Base-by-base conservation (phyloP, 2,113 vertebrate genomes). In the Anoplopoma fimbria region DNA sequence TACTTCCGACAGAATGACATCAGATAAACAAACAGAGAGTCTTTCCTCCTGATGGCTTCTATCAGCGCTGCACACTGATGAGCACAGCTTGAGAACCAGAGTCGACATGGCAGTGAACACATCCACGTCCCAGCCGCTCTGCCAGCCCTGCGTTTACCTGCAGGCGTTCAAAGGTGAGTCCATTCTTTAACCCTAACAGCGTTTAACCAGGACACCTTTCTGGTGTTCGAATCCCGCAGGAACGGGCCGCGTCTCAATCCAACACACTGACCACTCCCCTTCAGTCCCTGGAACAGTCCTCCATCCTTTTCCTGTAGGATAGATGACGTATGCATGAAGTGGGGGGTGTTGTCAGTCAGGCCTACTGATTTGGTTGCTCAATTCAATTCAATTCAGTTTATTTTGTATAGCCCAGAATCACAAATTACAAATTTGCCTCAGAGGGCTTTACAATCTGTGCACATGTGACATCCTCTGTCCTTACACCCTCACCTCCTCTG, bases 121-220 rank as follows among this genome's bases (percentile, higher is more conserved):
- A 2, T 93, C 95, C 88, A 58, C 72, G 2, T 93, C 95, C 25
- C 94, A 95, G 69, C 94, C 96, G 75, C 93, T 96, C 31, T 93
- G 93, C 71, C 92, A 93, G 73, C 95, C 94, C 2, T 93, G 88
- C 74, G 53, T 78, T 19, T 96, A 95, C 81, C 92, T 91, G n/a
- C 88, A 89, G 6, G 90, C 84, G 1, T 94, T 95, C 70, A 95
- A 92, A 96, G 96, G 96, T 96, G 84, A 91, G 92, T 65, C 71
- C n/a, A n/a, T n/a, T n/a, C n/a, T n/a, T n/a, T n/a, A n/a, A n/a
- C n/a, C n/a, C n/a, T n/a, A n/a, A n/a, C n/a, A n/a, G 23, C 10
- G 27, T 2, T 40, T n/a, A n/a, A n/a, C n/a, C n/a, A n/a, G n/a
- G 1, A 40, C 4, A 42, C 53, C 12, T 23, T 2, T 21, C 9